Evolutionary conservation across 35 echinoderm and acorn worm species (phyloP).

Genomic region (Lytechinus variegatus): DNA sequence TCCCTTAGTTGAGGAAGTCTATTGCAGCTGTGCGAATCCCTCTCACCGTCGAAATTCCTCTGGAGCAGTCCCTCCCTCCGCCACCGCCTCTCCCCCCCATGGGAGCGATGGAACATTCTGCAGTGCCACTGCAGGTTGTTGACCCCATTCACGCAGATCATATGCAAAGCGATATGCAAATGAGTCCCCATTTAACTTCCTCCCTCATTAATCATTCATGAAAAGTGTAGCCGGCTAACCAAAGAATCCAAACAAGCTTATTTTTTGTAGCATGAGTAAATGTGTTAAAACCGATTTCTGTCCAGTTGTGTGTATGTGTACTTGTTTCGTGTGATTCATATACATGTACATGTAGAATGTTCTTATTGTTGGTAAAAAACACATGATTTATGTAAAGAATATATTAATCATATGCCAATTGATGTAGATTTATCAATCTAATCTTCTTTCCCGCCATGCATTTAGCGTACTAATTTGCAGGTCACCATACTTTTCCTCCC

Average conservation of each 20-base stretch:
- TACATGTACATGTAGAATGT: background rate
- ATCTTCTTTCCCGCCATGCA: background rate
- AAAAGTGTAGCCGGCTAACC: slow-evolving; percentile 20
- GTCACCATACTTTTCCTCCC: background rate
- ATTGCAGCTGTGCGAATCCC: slow-evolving; percentile 50
- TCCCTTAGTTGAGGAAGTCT: slow-evolving; percentile 48
- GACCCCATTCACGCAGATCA: background rate
- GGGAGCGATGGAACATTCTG: slow-evolving; percentile 38
- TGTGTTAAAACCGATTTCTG: background rate
- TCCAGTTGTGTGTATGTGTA: background rate
- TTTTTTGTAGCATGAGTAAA: background rate
- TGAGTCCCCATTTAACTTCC: background rate
- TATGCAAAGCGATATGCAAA: slow-evolving; percentile 50
- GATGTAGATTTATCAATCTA: background rate
- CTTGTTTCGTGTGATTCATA: background rate
- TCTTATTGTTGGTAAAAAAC: background rate
- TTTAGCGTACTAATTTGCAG: background rate
- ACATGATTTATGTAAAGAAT: background rate
- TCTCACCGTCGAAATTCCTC: slow-evolving; percentile 58
- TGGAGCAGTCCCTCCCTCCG: slow-evolving; percentile 43
- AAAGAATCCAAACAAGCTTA: background rate
- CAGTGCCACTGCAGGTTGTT: slow-evolving; percentile 44
- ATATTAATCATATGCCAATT: slow-evolving; percentile 17
- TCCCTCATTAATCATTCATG: slow-evolving; percentile 24
- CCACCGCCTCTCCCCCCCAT: slow-evolving; percentile 53